A percentile compares a stretch with the other conserved stretches of the same genome.
These are phyloP conservation scores for Pangasius larnaudii DNA, from an alignment of 2,797 vertebrate genomes.

Conservation along the genomic window DNA sequence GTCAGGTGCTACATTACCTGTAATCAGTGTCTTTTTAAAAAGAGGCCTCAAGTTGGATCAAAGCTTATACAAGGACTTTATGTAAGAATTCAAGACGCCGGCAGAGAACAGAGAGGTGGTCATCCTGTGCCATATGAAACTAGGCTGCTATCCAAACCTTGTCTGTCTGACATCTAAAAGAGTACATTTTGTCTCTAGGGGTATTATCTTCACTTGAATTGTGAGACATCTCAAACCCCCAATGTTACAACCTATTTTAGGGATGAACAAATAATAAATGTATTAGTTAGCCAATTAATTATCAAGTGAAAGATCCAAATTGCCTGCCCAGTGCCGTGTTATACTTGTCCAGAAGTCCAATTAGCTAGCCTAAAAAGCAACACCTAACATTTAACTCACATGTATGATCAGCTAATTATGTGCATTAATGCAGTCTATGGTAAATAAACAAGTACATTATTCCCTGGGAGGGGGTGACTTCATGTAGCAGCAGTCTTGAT, in stretches of 20 bases:
- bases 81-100: conserved; percentile 9
- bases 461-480: neutral
- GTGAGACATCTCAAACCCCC: neutral
- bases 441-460: neutral
- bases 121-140: conserved; percentile 12
- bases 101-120: neutral
- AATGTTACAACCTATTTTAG: neutral
- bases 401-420: neutral
- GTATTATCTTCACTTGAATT: conserved; percentile 11
- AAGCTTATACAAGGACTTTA: conserved; percentile 4
- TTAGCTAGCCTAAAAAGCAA: neutral
- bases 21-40: conserved; percentile 22
- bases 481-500: neutral
- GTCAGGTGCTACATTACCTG: neutral
- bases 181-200: neutral
- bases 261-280: neutral
- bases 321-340: neutral
- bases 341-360: neutral
- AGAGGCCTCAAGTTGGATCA: conserved; percentile 4
- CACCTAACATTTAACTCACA: neutral
- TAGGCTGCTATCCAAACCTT: conserved; percentile 9
- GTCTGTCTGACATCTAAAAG: conserved; percentile 5
- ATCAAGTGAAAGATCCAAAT: neutral
- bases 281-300: neutral
- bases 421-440: neutral